These are phyloP conservation scores for Drosophila arizonae DNA, from an alignment of 1,140 invertebrate species.

Conservation along the genomic window DNA sequence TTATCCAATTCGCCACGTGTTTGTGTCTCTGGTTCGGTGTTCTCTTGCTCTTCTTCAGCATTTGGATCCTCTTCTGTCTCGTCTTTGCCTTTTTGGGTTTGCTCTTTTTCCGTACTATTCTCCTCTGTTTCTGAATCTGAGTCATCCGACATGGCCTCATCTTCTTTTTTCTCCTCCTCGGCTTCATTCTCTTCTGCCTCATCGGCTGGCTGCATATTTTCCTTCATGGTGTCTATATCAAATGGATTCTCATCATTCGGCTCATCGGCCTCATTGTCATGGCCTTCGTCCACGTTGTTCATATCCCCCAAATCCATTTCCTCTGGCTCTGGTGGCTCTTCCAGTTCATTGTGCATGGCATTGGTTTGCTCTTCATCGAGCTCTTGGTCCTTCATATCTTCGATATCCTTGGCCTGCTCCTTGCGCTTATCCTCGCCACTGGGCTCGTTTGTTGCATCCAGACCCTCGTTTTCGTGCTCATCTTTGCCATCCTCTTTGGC, in stretches of 20 bases:
- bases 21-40: conserved; percentile 62
- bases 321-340: conserved; percentile 90
- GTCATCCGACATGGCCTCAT: conserved; percentile 83
- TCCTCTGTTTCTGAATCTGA: conserved; percentile 78
- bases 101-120: conserved; percentile 68
- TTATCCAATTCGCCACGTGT: conserved; percentile 64
- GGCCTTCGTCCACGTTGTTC: conserved; percentile 91
- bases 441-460: conserved; percentile 82
- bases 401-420: conserved; percentile 77
- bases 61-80: conserved; percentile 83
- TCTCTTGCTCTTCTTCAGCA: conserved; percentile 83
- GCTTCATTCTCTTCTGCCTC: conserved; percentile 80
- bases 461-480: conserved; percentile 83
- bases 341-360: conserved; percentile 91
- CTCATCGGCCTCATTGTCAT: conserved; percentile 84
- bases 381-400: conserved; percentile 88
- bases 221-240: conserved; percentile 91
- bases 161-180: conserved; percentile 83
- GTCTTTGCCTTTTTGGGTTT: conserved; percentile 83
- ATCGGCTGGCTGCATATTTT: conserved; percentile 83
- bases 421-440: conserved; percentile 72
- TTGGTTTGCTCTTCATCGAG: conserved; percentile 92
- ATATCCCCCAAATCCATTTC: conserved; percentile 94
- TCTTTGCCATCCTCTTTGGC: conserved; percentile 84
- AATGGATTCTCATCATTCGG: conserved; percentile 90